Evolutionary conservation across 2,113 vertebrate species (phyloP).

Genomic region (Alethe castanea): DNA sequence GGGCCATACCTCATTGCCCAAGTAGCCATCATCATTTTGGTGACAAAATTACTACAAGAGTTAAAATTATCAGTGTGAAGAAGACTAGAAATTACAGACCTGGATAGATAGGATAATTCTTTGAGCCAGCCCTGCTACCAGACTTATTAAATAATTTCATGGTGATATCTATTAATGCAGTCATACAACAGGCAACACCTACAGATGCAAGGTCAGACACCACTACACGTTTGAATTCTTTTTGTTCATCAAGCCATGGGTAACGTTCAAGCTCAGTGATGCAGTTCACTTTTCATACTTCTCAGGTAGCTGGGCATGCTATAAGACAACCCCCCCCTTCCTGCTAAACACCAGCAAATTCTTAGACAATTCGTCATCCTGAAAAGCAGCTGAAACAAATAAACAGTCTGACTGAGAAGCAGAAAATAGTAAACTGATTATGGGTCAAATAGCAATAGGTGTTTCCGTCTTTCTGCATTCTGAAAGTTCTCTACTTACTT

Average conservation of each 20-base stretch:
- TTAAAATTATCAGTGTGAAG: neutral
- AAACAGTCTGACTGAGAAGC: conserved; percentile 35
- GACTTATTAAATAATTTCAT: neutral
- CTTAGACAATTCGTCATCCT: conserved; percentile 68
- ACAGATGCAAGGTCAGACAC: neutral
- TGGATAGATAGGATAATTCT: neutral
- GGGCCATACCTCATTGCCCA: neutral
- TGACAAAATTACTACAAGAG: neutral
- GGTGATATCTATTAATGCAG: neutral
- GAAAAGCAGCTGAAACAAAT: conserved; percentile 55
- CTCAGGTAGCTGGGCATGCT: neutral
- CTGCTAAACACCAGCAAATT: conserved; percentile 51
- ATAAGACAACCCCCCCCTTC: neutral
- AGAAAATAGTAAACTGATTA: conserved; percentile 55
- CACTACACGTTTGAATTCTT: neutral
- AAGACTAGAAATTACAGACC: neutral
- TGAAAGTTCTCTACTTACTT: neutral
- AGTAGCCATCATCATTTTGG: neutral
- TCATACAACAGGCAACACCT: neutral
- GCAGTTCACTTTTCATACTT: neutral
- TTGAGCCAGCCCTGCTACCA: neutral
- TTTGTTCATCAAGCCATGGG: neutral
- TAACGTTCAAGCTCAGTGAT: neutral
- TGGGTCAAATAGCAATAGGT: conserved; percentile 22
- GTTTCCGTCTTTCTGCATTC: neutral